Evolutionary conservation across 1,140 invertebrate species (phyloP).

Genomic region (Hyposmocoma kahamanoa): DNA sequence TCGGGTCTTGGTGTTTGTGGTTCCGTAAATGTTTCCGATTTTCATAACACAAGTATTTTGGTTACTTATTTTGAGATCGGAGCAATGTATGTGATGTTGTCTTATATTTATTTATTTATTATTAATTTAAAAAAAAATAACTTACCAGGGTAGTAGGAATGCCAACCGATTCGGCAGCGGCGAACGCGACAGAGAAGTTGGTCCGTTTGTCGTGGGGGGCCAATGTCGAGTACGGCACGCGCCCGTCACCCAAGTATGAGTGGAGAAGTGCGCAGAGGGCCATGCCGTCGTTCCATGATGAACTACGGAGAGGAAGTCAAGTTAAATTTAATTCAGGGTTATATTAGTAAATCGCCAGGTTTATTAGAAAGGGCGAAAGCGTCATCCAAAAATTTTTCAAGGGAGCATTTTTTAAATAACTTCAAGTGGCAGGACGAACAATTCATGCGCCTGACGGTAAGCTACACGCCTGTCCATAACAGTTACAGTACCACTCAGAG

Average conservation of each 20-base stretch:
- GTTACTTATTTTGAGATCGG: no score
- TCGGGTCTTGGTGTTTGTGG: no score
- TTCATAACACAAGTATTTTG: no score
- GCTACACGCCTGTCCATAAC: background rate
- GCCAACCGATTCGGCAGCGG: conserved; percentile 91
- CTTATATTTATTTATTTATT: no score
- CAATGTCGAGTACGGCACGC: conserved; percentile 87
- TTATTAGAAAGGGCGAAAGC: no score
- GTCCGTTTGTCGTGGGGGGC: conserved; percentile 85
- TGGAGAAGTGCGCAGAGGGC: conserved; percentile 93
- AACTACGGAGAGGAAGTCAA: conserved; percentile 62
- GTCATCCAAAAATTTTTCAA: no score
- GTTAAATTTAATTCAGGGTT: no score
- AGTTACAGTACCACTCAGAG: background rate
- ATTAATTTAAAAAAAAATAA: no score
- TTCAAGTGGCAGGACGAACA: background rate
- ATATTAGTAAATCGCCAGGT: no score
- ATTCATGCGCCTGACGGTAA: background rate
- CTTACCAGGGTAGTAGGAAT: conserved; percentile 90
- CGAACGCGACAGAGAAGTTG: conserved; percentile 93
- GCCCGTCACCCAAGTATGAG: conserved; percentile 86
- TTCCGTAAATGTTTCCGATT: no score
- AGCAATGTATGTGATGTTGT: no score
- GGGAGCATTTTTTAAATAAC: no score
- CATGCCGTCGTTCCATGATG: conserved; percentile 94